Conservation (phyloP, 2,888 invertebrate species). For the Dendrolimus pini region DNA sequence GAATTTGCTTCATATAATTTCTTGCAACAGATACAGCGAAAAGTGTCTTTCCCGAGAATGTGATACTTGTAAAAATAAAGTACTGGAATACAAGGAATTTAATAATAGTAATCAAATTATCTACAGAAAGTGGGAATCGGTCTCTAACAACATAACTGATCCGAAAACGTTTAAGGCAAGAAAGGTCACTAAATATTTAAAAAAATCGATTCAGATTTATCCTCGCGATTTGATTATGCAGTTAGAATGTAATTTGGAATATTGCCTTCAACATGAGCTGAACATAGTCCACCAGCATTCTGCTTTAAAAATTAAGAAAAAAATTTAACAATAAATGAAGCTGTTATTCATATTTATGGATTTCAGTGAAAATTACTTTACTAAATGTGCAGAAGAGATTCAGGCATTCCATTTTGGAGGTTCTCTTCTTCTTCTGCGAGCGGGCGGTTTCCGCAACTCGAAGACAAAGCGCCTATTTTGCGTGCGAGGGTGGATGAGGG, state of each 20-base stretch:
- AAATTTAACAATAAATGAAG: not conserved
- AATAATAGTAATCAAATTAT: slow-evolving; percentile 7
- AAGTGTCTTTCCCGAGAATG: too few species aligned
- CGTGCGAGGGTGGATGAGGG: too few species aligned
- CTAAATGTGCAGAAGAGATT: too few species aligned
- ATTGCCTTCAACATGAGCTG: not conserved
- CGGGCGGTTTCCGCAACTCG: too few species aligned
- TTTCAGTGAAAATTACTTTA: too few species aligned
- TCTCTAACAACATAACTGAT: slow-evolving; percentile 1
- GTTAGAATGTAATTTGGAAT: slow-evolving; percentile 1
- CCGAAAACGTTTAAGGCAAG: slow-evolving; percentile 1
- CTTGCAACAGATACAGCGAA: not conserved
- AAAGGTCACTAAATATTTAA: slow-evolving; percentile 1
- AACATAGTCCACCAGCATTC: slow-evolving; percentile 1
- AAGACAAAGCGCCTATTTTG: too few species aligned
- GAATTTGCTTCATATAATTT: too few species aligned
- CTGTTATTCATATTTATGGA: too few species aligned
- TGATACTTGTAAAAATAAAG: slow-evolving; percentile 7
- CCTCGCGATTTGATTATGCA: slow-evolving; percentile 1
- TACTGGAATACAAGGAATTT: slow-evolving; percentile 7
- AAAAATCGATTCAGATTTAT: slow-evolving; percentile 1
- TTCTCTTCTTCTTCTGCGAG: too few species aligned
- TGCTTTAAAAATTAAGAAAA: slow-evolving; percentile 1
- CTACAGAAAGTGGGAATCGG: slow-evolving; percentile 3
- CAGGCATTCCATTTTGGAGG: too few species aligned